Evolutionary conservation across 2,888 invertebrate genomes (phyloP), one percentile per base, ranked within the genome.

Genomic region (Tuta absoluta): DNA sequence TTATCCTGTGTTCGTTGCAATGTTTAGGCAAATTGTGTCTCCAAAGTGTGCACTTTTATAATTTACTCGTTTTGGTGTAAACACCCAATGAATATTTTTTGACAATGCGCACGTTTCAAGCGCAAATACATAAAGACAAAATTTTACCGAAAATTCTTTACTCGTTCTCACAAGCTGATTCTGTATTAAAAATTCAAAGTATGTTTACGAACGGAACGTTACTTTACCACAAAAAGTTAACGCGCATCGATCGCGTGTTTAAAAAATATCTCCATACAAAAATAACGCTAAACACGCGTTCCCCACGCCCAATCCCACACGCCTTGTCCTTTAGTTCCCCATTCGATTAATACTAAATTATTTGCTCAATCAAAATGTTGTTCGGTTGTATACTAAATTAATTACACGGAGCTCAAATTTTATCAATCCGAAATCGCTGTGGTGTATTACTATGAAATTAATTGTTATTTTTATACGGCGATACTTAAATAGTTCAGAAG

Each of bases 381-480:
- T 67, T 65, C 41, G 21, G 65, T 62, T 64, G 62, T 65, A 65
- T 65, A 63, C 63, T 53, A 62, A 65, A 59, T 64, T 69, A 63
- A 59, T 64, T 69, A 68, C 66, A 70, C 70, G 68, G 74, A 74
- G 78, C 79, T 79, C 80, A 77, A 80, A 66, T 62, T 61, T 28
- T 58, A 38, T 64, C 62, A 33, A 64, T 51, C 65, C 21, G 62
- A 62, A 33, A 45, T 63, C 51, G 33, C 33, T 68, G 69, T 71
- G 75, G 77, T 77, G 77, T 76, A 23, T 19, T 41, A 79, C 78
- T 75, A 72, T 70, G 68, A 80, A 75, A 72, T 76, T 77, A 80
- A 77, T 79, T 77, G 74, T 88, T 87, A 86, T 87, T 87, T 87
- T 87, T 87, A 75, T 86, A 86, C 77, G 76, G 81, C 79, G 81